phyloP scores from a whole-genome alignment of 2,888 invertebrate species.

The Meta bourneti region DNA sequence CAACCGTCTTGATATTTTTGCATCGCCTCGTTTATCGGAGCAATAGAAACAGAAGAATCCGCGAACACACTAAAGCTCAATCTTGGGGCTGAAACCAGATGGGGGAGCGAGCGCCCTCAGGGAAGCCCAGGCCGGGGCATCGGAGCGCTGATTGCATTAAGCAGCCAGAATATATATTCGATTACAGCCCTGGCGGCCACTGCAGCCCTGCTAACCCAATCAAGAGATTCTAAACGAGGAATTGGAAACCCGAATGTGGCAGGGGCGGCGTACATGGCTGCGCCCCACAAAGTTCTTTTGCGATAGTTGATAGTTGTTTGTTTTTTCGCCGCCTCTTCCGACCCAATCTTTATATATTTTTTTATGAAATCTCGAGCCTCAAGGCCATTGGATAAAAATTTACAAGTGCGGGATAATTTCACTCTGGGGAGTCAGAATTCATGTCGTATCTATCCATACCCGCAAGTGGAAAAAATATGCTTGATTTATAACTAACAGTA shows the following conservation, averaged over 20 bases:
- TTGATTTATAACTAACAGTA: too few species aligned
- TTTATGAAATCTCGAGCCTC: not conserved
- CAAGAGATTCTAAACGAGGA: slow-evolving; percentile 53
- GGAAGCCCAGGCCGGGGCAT: too few species aligned
- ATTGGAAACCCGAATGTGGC: slow-evolving; percentile 12
- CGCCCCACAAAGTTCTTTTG: slow-evolving; percentile 31
- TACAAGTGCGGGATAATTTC: too few species aligned
- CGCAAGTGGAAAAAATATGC: too few species aligned
- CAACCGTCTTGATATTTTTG: not conserved
- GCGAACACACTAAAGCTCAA: slow-evolving; percentile 14
- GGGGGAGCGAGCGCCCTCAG: not conserved
- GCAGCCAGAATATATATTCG: slow-evolving; percentile 72
- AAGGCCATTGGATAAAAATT: not conserved
- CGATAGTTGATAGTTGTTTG: slow-evolving; percentile 5
- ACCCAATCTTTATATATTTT: not conserved
- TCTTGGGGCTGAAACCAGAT: not conserved
- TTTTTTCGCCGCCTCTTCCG: slow-evolving; percentile 3
- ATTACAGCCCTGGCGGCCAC: slow-evolving; percentile 44
- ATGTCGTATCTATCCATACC: too few species aligned
- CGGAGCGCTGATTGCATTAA: slow-evolving; percentile 66
- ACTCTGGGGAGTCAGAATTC: too few species aligned
- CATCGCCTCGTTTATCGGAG: not conserved
- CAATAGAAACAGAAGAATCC: not conserved
- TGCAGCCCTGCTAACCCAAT: slow-evolving; percentile 65
- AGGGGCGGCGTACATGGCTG: slow-evolving; percentile 9